Percentiles rank a stretch among this genome's conserved stretches.
Evolutionary conservation across 2,113 vertebrate species (phyloP).

Genomic region (Nanorana parkeri): DNA sequence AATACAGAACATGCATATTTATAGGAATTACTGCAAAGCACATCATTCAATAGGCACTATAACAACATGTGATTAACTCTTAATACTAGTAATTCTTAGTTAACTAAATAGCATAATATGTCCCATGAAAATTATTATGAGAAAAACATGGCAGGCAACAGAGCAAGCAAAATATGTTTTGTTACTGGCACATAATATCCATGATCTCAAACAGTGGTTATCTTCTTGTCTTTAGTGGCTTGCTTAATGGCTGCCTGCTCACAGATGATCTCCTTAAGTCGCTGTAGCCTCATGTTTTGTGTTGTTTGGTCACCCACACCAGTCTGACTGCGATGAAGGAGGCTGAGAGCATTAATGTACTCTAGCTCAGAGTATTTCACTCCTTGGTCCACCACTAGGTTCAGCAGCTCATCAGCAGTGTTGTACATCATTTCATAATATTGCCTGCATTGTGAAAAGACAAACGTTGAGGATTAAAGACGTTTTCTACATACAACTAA

Average conservation of each 20-base stretch:
- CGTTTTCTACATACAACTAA: too few relatives aligned
- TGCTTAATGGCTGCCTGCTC: constrained; percentile 98
- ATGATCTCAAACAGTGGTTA: constrained; percentile 85
- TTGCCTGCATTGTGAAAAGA: constrained; percentile 74
- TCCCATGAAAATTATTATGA: too few relatives aligned
- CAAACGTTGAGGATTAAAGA: neutral
- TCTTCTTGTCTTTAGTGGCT: constrained; percentile 98
- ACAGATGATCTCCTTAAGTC: constrained; percentile 97
- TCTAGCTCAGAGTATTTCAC: constrained; percentile 98
- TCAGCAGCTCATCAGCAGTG: constrained; percentile 92
- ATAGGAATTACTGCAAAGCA: neutral
- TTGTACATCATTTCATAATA: constrained; percentile 99
- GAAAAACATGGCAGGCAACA: neutral
- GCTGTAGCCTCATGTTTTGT: constrained; percentile 91
- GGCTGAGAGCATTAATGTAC: constrained; percentile 92
- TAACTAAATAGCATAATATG: neutral
- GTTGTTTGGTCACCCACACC: constrained; percentile 93
- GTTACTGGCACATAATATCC: neutral
- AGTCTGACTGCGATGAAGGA: constrained; percentile 96
- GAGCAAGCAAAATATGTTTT: neutral
- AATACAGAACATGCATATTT: constrained; percentile 21
- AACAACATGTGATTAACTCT: neutral
- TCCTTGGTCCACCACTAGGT: constrained; percentile 97
- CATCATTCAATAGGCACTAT: neutral
- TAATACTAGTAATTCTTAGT: neutral